Evolutionary conservation across 2,113 vertebrate genomes (phyloP).

Genomic region (Ornithorhynchus anatinus): DNA sequence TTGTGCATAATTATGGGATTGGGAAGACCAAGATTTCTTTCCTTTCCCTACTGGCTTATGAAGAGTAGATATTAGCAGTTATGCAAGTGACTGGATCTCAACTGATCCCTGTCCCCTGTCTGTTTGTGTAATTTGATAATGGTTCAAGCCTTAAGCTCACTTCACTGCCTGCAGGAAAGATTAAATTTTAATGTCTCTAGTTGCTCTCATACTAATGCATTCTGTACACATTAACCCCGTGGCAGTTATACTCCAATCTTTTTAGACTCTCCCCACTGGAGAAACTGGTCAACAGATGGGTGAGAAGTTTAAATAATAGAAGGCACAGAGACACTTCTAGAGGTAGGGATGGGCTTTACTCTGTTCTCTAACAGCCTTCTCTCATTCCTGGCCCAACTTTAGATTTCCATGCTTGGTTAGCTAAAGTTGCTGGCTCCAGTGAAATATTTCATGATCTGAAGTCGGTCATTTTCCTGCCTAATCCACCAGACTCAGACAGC

Average conservation of each 20-base stretch:
- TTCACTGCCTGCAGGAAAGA: neutral
- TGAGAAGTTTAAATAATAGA: neutral
- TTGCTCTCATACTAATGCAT: neutral
- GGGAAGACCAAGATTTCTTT: too few species aligned
- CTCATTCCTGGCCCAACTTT: too few species aligned
- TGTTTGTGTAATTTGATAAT: neutral
- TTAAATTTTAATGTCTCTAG: neutral
- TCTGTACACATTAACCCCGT: neutral
- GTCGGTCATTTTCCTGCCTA: neutral
- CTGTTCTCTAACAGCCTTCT: neutral
- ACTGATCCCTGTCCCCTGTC: too few species aligned
- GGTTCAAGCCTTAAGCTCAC: neutral
- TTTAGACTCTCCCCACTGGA: neutral
- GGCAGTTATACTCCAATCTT: neutral
- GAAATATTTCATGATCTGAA: neutral
- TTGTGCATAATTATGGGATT: too few species aligned
- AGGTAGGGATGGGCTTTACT: neutral
- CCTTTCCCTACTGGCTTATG: too few species aligned
- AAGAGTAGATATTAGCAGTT: too few species aligned
- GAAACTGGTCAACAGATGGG: neutral
- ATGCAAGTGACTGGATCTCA: too few species aligned
- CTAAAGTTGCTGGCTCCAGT: too few species aligned
- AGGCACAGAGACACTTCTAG: neutral
- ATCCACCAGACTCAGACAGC: neutral
- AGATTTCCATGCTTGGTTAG: neutral